These are phyloP conservation scores for Rhinatrema bivittatum DNA, from an alignment of 2,797 vertebrate species.

Conservation along the genomic window DNA sequence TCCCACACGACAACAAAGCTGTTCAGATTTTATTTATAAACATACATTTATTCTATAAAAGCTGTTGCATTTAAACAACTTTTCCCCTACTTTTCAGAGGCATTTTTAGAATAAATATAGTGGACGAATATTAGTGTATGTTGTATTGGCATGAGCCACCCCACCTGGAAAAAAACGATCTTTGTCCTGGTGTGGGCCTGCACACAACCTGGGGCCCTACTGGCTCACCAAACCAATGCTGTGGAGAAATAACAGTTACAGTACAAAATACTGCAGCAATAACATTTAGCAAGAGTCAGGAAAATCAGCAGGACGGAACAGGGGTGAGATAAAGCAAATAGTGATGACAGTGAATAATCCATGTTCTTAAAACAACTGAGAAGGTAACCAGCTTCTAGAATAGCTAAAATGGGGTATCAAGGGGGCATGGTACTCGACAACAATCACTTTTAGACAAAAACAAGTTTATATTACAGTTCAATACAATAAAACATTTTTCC, in stretches of 20 bases:
- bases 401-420: slow-evolving; percentile 19
- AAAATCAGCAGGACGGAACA: slow-evolving; percentile 38
- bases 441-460: slow-evolving; percentile 40
- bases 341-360: slow-evolving; percentile 31
- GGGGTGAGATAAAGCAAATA: slow-evolving; percentile 41
- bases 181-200: slow-evolving; percentile 35
- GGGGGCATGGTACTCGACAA: slow-evolving; percentile 27
- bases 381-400: too few relatives aligned
- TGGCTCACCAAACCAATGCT: slow-evolving; percentile 42
- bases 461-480: slow-evolving; percentile 35
- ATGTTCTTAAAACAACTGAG: too few relatives aligned
- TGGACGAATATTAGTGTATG: slow-evolving; percentile 60
- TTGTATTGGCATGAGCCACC: slow-evolving; percentile 46
- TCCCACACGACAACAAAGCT: slow-evolving; percentile 15
- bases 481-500: slow-evolving; percentile 1
- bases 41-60: slow-evolving; percentile 95
- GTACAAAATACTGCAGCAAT: slow-evolving; percentile 57
- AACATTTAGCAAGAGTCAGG: slow-evolving; percentile 58
- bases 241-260: slow-evolving; percentile 51
- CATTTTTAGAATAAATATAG: slow-evolving; percentile 96
- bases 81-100: slow-evolving; percentile 72
- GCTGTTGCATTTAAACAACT: slow-evolving; percentile 80
- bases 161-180: slow-evolving; percentile 45
- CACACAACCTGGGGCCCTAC: slow-evolving; percentile 30
- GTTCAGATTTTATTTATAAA: slow-evolving; percentile 90